Evolutionary conservation across 2,113 vertebrate genomes (phyloP), one percentile per base, ranked within the genome.

Genomic region (Trachemys scripta): DNA sequence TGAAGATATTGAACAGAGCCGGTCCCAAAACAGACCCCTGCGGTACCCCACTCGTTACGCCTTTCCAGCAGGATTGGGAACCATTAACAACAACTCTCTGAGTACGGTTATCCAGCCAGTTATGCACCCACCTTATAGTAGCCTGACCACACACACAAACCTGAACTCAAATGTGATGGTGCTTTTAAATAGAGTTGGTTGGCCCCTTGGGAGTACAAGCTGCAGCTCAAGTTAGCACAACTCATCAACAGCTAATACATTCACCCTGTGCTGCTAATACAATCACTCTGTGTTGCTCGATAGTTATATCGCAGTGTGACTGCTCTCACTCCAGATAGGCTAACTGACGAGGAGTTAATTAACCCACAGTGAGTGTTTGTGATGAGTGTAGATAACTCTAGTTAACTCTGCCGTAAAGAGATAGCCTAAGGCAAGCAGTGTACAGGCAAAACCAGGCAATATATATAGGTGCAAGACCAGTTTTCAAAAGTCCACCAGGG

Each of bases 81-180:
- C 4, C 38, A 38, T 38, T 38, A 38, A 38, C 38, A 38, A 38
- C 38, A 38, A 38, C 38, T 38, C 38, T 38, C 38, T 38, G 38
- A 38, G 38, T 38, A 38, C 38, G 38, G 38, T 38, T 38, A 38
- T 38, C 38, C 38, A 38, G 38, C 38, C 38, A 38, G 38, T 38
- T 38, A 38, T 38, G 38, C 38, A 38, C 38, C 38, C 38, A 38
- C 38, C 38, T 38, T 38, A 38, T 38, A 38, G 38, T 38, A 38
- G 38, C 83, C 19, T 84, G 80, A 35, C 92, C 82, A 84, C 83
- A 96, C 89, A 62, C 93, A 38, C 89, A 95, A 89, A 29, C 84
- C 78, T 56, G 82, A 84, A 24, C 45, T 24, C 49, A 75, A 85
- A 75, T 78, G 82, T 49, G 0, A 0, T 17, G 10, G 53, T 86